A percentile compares a stretch with the other conserved stretches of the same genome.
These are phyloP conservation scores for Aviceda subcristata DNA, from an alignment of 2,113 vertebrate species.

Conservation along the genomic window DNA sequence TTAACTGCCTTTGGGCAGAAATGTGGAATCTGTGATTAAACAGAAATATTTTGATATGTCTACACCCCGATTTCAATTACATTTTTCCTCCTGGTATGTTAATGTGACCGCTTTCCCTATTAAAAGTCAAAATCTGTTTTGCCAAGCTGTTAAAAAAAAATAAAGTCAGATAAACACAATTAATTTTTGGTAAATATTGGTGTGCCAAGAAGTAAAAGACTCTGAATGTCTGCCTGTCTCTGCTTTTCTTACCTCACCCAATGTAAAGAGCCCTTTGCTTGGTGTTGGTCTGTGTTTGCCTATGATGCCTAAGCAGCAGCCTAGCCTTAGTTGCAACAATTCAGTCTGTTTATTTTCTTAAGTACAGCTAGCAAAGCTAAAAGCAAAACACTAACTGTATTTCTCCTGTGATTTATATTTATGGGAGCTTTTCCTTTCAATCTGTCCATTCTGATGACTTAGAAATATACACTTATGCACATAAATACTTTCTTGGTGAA, in stretches of 20 bases:
- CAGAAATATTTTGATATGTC: slow-evolving; percentile 20
- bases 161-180: neutral
- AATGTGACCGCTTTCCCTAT: neutral
- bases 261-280: neutral
- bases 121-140: neutral
- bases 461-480: neutral
- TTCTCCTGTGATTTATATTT: neutral
- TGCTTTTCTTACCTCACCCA: neutral
- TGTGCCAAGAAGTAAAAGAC: neutral
- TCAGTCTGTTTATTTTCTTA: neutral
- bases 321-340: neutral
- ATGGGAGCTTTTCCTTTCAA: neutral
- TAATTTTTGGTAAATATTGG: neutral
- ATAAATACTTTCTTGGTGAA: neutral
- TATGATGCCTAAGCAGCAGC: neutral
- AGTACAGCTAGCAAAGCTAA: neutral
- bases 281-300: neutral
- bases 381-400: neutral
- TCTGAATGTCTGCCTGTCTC: neutral
- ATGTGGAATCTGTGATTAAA: neutral
- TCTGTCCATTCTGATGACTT: neutral
- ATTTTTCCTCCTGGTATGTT: neutral
- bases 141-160: neutral
- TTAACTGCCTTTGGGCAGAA: slow-evolving; percentile 18
- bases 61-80: neutral